Conservation (phyloP, 2,888 invertebrate genomes). For the Ectemnius cavifrons region DNA sequence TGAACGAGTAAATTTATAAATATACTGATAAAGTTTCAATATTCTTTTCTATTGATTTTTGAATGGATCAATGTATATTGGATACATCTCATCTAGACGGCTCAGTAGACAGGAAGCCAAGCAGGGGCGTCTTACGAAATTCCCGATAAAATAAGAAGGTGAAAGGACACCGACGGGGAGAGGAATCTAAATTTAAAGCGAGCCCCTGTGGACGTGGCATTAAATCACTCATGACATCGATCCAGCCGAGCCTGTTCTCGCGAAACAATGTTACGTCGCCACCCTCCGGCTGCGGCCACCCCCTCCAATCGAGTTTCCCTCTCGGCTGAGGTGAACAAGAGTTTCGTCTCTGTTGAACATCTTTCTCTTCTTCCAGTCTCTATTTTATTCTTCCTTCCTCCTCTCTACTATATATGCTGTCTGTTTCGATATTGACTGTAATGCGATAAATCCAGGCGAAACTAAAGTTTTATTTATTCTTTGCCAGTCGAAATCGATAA, state of each 20-base stretch:
- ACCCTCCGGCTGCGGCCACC: slow-evolving; percentile 9
- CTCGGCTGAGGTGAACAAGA: slow-evolving; percentile 28
- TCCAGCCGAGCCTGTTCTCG: slow-evolving; percentile 33
- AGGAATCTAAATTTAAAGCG: slow-evolving; percentile 24
- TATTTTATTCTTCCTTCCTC: background rate
- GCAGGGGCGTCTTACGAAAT: background rate
- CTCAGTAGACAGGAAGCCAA: no score
- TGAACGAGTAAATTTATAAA: no score
- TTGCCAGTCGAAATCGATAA: no score
- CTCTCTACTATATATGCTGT: background rate
- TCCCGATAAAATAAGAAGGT: background rate
- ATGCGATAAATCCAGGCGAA: no score
- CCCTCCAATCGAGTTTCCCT: slow-evolving; percentile 25
- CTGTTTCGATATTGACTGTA: no score
- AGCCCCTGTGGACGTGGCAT: slow-evolving; percentile 22
- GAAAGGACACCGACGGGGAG: background rate
- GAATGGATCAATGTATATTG: no score
- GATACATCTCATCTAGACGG: no score
- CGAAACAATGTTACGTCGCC: slow-evolving; percentile 37
- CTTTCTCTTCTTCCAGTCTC: slow-evolving; percentile 1
- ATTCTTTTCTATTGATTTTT: no score
- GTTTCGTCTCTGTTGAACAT: slow-evolving; percentile 17
- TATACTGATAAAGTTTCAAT: no score
- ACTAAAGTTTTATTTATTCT: no score
- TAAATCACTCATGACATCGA: slow-evolving; percentile 52